A percentile compares a stretch with the other conserved stretches of the same genome.
Conservation (phyloP, 2,797 vertebrate genomes). For the Percopsis omiscomaycus region DNA sequence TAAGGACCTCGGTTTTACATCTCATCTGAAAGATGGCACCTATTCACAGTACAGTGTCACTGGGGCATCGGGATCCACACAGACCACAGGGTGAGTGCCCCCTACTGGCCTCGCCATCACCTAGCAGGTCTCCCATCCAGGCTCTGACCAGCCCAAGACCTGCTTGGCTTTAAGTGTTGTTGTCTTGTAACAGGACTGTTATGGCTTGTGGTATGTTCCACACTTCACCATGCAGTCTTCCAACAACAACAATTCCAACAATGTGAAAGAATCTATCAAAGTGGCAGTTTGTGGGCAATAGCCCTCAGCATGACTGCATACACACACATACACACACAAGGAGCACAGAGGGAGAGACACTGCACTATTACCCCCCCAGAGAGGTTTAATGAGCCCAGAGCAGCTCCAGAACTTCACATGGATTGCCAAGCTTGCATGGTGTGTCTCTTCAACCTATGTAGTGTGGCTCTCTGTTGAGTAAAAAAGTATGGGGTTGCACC, state of each 20-base stretch:
- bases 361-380: constrained; percentile 66
- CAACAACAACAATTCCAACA: constrained; percentile 4
- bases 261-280: constrained; percentile 58
- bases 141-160: no score
- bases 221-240: neutral
- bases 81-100: no score
- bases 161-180: no score
- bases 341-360: constrained; percentile 47
- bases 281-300: constrained; percentile 38
- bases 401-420: constrained; percentile 44
- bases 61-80: no score
- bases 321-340: constrained; percentile 30
- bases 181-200: no score
- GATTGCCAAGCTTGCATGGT: constrained; percentile 42
- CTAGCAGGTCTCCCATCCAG: no score
- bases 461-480: neutral
- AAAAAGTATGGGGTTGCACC: neutral
- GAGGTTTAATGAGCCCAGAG: constrained; percentile 65
- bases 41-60: no score
- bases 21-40: no score
- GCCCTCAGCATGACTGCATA: constrained; percentile 14
- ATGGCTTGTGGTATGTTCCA: no score
- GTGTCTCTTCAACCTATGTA: neutral
- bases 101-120: no score
- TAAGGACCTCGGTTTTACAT: no score